These are phyloP conservation scores for Sciurus carolinensis DNA, from an alignment of 2,797 vertebrate genomes.

Conservation along the genomic window DNA sequence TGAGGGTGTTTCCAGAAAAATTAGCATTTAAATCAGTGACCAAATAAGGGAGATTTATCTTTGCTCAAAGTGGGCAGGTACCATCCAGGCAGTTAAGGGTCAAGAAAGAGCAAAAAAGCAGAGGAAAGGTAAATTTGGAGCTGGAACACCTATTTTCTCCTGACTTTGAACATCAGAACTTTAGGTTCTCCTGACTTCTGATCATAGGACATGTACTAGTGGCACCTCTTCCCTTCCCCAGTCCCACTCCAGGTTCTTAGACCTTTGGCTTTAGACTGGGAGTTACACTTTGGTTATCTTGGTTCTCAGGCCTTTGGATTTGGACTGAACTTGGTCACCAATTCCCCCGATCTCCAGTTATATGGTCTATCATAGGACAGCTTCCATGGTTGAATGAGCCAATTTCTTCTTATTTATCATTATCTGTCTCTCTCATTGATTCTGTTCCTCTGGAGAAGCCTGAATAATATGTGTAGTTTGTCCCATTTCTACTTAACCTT, in stretches of 20 bases:
- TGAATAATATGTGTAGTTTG: not conserved
- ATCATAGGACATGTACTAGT: not conserved
- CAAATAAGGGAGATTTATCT: not conserved
- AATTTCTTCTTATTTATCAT: not conserved
- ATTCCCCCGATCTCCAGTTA: not conserved
- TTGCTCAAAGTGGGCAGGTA: not conserved
- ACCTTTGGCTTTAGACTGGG: not conserved
- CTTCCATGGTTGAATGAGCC: not conserved
- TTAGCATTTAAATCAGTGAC: not conserved
- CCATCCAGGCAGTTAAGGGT: not conserved
- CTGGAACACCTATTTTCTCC: not conserved
- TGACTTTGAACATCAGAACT: not conserved
- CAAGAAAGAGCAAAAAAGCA: not conserved
- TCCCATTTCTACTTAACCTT: not conserved
- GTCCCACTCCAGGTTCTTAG: not conserved
- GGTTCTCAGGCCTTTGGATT: not conserved
- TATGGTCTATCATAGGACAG: not conserved
- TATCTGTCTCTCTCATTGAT: not conserved
- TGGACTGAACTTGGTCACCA: not conserved
- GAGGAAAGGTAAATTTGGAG: not conserved
- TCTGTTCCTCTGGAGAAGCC: not conserved
- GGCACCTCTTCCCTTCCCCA: not conserved
- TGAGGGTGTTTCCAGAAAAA: not conserved
- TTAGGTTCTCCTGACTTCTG: not conserved
- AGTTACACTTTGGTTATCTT: not conserved